Evolutionary conservation across 2,888 invertebrate species (phyloP), one percentile per base, ranked within the genome.

Genomic region (Drosophila hawaiiensis): DNA sequence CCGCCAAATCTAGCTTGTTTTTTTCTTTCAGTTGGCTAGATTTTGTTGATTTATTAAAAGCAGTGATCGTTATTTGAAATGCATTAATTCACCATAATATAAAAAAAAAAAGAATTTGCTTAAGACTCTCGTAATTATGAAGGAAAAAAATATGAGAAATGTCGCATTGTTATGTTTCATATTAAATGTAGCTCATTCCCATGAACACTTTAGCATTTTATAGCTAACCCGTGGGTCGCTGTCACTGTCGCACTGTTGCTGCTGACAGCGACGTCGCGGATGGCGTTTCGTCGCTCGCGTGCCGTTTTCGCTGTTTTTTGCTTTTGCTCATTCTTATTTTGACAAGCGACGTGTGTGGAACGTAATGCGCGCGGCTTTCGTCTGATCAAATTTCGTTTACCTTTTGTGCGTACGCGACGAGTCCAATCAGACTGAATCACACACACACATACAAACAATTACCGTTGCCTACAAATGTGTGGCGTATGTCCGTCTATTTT

Each of bases 301-400:
- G 80, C 83, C 77, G 67, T 80, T 72, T 66, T 64, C 65, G 62
- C 63, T 67, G 62, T 65, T 73, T 73, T 68, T 83, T 63, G 66
- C 68, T 64, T 69, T 82, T 75, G 90, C 89, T 87, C 87, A 87
- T 87, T 87, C 82, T 84, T 83, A 78, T 78, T 89, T 89, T 78
- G 91, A 80, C 76, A 80, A 84, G 82, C 87, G 73, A 74, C 84
- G 80, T 83, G 85, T 83, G 82, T 71, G 80, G 79, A 79, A 73
- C 74, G 78, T 68, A 73, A 68, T 82, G 50, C 76, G 67, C 69
- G 66, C 78, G 63, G 37, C 60, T 58, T 58, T 73, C 60, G 56
- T 70, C 58, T 65, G 83, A 70, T 80, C 70, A 67, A 70, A 75
- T 80, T 80, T 78, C 81, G 82, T 75, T 80, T 61, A 68, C 68